Evolutionary conservation across 2,113 vertebrate species (phyloP).

Genomic region (Seriola rivoliana): DNA sequence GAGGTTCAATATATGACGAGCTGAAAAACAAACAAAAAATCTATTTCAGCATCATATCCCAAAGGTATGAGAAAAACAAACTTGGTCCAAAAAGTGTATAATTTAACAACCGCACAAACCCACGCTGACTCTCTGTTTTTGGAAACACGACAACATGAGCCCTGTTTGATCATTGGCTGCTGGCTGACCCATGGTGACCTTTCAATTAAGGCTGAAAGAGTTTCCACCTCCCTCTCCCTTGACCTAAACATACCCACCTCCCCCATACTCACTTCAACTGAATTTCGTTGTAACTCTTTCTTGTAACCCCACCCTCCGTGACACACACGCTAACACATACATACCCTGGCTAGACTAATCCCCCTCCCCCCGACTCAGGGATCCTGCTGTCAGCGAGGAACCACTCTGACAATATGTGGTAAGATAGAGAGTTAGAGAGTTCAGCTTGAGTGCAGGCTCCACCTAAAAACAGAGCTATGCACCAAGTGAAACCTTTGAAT

Average conservation of each 20-base stretch:
- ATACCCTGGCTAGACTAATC: conserved; percentile 56
- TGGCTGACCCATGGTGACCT: conserved; percentile 62
- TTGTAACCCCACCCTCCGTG: conserved; percentile 56
- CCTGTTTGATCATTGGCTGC: conserved; percentile 55
- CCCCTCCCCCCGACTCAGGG: conserved; percentile 55
- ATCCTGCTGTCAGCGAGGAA: conserved; percentile 53
- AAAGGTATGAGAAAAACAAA: conserved; percentile 35
- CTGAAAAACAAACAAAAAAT: conserved; percentile 35
- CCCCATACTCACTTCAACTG: conserved; percentile 36
- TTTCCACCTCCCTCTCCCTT: conserved; percentile 15
- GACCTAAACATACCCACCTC: conserved; percentile 53
- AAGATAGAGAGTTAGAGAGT: conserved; percentile 36
- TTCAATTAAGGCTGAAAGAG: conserved; percentile 70
- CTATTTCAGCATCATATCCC: conserved; percentile 13
- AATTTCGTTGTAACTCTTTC: conserved; percentile 58
- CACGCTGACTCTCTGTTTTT: not conserved
- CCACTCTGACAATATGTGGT: conserved; percentile 53
- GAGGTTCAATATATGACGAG: not conserved
- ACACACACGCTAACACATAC: conserved; percentile 55
- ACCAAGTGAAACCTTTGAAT: conserved; percentile 52
- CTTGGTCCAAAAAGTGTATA: conserved; percentile 13
- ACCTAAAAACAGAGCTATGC: conserved; percentile 43
- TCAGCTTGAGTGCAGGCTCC: conserved; percentile 66
- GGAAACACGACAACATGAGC: conserved; percentile 22
- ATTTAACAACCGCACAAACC: conserved; percentile 40